These are phyloP conservation scores for Leptodactylus fallax DNA, from an alignment of 2,797 vertebrate genomes.

Conservation along the genomic window DNA sequence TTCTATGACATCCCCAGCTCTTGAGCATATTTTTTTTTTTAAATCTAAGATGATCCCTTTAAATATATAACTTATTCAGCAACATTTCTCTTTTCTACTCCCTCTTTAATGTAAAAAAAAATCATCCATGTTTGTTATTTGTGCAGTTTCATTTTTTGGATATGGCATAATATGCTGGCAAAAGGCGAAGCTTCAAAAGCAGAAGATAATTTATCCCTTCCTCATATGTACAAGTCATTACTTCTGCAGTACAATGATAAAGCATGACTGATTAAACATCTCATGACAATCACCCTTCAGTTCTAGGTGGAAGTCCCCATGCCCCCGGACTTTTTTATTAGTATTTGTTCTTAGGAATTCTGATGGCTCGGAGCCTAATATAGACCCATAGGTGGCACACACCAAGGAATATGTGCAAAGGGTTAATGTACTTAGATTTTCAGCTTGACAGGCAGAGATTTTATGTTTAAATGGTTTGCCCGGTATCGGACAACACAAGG, in stretches of 20 bases:
- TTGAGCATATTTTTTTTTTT: no score
- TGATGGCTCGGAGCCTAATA: background rate
- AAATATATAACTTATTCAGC: no score
- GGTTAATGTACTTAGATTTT: no score
- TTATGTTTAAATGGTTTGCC: no score
- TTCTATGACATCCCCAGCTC: no score
- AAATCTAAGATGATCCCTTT: no score
- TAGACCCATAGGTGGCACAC: background rate
- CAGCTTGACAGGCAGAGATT: no score
- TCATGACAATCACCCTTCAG: background rate
- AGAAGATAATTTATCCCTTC: background rate
- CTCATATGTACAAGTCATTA: background rate
- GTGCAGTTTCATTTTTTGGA: no score
- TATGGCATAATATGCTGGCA: background rate
- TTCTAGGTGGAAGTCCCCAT: background rate
- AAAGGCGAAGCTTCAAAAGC: background rate
- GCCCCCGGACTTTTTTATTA: background rate
- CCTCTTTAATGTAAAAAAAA: no score
- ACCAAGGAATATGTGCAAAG: background rate
- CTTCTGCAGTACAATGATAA: background rate
- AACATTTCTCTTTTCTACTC: no score
- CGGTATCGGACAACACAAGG: no score
- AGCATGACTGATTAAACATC: background rate
- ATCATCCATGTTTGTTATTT: no score
- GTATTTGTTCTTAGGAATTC: background rate